Conservation (phyloP, 2,113 vertebrate species). For the Solea senegalensis region DNA sequence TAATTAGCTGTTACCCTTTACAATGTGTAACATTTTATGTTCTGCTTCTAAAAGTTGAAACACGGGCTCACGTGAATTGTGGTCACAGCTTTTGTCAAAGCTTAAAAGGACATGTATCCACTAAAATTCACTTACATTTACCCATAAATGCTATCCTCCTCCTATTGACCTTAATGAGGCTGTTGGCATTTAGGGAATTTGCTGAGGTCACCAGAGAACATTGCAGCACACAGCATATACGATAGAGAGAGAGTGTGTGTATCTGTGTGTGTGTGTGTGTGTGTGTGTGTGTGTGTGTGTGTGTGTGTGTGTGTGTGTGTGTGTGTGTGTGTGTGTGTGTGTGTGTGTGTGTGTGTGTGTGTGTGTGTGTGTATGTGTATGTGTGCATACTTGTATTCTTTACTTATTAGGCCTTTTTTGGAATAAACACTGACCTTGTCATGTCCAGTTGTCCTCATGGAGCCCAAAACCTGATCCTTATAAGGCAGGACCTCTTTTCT, state of each 20-base stretch:
- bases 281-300: conserved; percentile 29
- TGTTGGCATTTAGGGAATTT: conserved; percentile 71
- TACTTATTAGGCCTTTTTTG: too few relatives aligned
- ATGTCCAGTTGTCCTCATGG: too few relatives aligned
- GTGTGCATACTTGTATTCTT: too few relatives aligned
- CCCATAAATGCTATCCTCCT: conserved; percentile 14
- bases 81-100: conserved; percentile 7
- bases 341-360: conserved; percentile 24
- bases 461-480: too few relatives aligned
- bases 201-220: conserved; percentile 53
- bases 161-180: conserved; percentile 47
- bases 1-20: not conserved
- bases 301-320: conserved; percentile 2
- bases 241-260: not conserved
- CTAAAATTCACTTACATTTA: not conserved
- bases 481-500: too few relatives aligned
- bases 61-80: not conserved
- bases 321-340: not conserved
- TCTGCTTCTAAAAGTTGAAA: not conserved
- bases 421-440: too few relatives aligned
- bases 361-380: conserved; percentile 12
- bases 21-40: too few relatives aligned
- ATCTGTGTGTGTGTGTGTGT: conserved; percentile 6
- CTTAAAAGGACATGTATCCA: not conserved
- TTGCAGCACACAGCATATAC: conserved; percentile 12